Conservation (phyloP, 2,113 vertebrate genomes). For the Ctenodactylus gundi region DNA sequence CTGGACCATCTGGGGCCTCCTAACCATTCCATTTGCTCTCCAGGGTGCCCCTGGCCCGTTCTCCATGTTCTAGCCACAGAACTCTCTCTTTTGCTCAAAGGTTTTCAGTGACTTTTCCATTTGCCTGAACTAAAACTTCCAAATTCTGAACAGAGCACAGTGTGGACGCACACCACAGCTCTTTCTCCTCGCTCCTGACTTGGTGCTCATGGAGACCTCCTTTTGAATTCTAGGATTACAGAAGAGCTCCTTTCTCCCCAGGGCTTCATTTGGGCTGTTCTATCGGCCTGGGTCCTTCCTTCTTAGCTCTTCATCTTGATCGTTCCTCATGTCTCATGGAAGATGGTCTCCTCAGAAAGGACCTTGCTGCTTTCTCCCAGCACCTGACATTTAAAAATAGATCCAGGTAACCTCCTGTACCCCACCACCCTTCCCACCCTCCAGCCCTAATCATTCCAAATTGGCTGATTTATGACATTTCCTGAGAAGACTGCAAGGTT, state of each 20-base stretch:
- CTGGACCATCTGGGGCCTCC: not conserved
- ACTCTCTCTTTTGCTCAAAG: not conserved
- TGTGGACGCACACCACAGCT: too few species aligned
- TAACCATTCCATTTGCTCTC: too few species aligned
- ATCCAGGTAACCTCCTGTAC: not conserved
- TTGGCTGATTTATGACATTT: not conserved
- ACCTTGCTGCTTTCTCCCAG: too few species aligned
- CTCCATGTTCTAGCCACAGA: not conserved
- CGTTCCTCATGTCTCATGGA: not conserved
- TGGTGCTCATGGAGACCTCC: not conserved
- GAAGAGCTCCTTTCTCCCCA: not conserved
- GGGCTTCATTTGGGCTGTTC: not conserved
- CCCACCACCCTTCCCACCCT: fast-evolving
- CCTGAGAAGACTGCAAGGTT: not conserved
- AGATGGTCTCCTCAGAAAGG: not conserved
- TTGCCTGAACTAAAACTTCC: not conserved
- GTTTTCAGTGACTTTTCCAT: not conserved
- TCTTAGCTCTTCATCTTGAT: not conserved
- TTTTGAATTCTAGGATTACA: not conserved
- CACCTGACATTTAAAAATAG: not conserved
- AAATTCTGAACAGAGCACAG: not conserved
- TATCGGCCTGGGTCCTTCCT: too few species aligned
- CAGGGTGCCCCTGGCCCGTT: not conserved
- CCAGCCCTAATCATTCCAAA: not conserved
- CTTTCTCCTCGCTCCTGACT: fast-evolving